Evolutionary conservation across 30 jellyfish, hydroid and myxozoan species (phyloP), one percentile per base, ranked within the genome.

Genomic region (Aurelia aurita): DNA sequence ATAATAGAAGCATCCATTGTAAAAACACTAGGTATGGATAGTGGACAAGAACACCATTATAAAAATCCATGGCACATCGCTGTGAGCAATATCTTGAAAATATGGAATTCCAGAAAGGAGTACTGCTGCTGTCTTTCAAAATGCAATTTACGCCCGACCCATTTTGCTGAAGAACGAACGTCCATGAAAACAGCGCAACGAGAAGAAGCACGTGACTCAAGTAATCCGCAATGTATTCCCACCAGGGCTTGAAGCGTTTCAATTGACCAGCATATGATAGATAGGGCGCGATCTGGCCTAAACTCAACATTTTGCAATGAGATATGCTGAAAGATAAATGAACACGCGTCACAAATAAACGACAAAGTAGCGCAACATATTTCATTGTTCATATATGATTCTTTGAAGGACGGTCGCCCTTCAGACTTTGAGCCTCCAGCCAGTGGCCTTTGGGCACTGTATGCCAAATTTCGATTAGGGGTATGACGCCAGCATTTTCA

Each of bases 161-260:
- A 35, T 58, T 46, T 21, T 81, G 84, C 15, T 81, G 81, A 3
- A 81, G 75, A 11, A 81, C 77, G 69, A 63, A 63, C 19, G 78
- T 81, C 91, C 91, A 81, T 10, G 91, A 67, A 4, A 81, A 29
- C 78, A 68, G 51, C 10, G 62, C 91, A 35, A 68, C 57, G 19
- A 69, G 27, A 32, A 81, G 65, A 34, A 81, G 85, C 8, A 60
- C 18, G 35, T 81, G 91, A 31, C 74, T 81, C 18, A 69, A 32
- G 53, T 67, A 81, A 25, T 81, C 91, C 16, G 76, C 65, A 53
- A 81, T 34, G 26, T 81, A 25, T 63, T 81, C 91, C 91, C 91
- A 81, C 91, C 91, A 81, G 14, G 91, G 91, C 57, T 81, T 81
- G 85, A 81, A 32, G 12, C 70, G 69, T 25, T 39, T 68, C 34